Evolutionary conservation across 1,140 invertebrate genomes (phyloP).

Genomic region (Paraescarpia echinospica): DNA sequence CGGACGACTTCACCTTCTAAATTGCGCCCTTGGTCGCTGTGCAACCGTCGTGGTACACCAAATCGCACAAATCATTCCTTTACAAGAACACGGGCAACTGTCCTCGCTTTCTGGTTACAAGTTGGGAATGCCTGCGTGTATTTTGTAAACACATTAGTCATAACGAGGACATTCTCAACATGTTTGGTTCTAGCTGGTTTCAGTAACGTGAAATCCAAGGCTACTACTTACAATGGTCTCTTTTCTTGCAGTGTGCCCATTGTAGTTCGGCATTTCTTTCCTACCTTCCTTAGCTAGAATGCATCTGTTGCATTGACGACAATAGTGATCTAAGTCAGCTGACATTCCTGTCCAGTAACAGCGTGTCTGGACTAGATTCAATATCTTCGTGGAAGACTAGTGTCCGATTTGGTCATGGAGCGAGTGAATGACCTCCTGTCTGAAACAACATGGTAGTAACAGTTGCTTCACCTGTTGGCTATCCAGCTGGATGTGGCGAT

Average conservation of each 20-base stretch:
- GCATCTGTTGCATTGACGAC: not conserved
- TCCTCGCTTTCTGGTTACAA: conserved; percentile 30
- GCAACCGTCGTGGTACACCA: conserved; percentile 26
- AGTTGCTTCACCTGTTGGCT: too few species aligned
- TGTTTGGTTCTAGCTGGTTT: not conserved
- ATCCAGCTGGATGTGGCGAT: too few species aligned
- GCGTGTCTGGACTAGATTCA: not conserved
- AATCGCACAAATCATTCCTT: conserved; percentile 24
- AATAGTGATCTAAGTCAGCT: not conserved
- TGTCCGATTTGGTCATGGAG: not conserved
- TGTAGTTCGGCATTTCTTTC: not conserved
- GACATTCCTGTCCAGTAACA: not conserved
- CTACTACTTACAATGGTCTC: not conserved
- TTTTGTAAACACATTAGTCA: conserved; percentile 14
- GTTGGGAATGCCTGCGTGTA: conserved; percentile 26
- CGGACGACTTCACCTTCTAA: conserved; percentile 25
- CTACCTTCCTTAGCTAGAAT: not conserved
- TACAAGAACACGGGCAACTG: conserved; percentile 2
- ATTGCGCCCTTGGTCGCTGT: conserved; percentile 26
- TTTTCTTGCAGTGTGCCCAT: not conserved
- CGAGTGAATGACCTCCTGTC: not conserved
- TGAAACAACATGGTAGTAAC: not conserved
- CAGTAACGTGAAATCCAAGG: not conserved
- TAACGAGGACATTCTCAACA: not conserved
- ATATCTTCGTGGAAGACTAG: not conserved